Base-by-base conservation (phyloP, 2,797 vertebrate species). In the Rhinogobio ventralis region DNA sequence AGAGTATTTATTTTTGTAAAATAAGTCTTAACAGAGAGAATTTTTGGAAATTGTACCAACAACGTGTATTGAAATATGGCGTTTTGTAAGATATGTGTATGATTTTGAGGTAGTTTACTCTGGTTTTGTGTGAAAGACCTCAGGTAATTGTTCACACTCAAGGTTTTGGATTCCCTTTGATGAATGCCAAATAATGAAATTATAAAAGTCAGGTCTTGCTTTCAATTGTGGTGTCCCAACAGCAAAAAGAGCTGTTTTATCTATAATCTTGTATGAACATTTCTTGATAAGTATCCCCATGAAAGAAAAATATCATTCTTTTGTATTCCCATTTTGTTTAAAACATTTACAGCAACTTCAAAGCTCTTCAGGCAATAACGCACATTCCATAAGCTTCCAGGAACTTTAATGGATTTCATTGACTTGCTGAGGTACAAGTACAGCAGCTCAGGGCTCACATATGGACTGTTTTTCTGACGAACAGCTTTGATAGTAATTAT, bases 1-100 rank as follows among this genome's bases (percentile, higher is more conserved):
- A 89, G 83, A 87, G 62, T 88, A 87, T 89, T 88, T 89, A 89
- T 89, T 89, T 89, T 89, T 89, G 7, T 88, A 88, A 84, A 62
- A 86, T 20, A 15, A 64, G 62, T 82, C 60, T 76, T 75, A 79
- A 81, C 74, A 73, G 51, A 75, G 73, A 62, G 73, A 83, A 23
- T 14, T 15, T 49, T 75, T 77, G 75, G 77, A 64, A 46, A 36
- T 62, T 71, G 49, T 81, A 78, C 86, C 66, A 36, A 87, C 71
- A 74, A 14, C 45, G 30, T 77, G 80, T 82, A 55, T 85, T 42
- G 13, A 66, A 36, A 60, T 36, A 36, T 19, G 64, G 5, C 7
- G 5, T 79, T 83, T 68, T 74, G 84, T 84, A 76, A 84, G n/a
- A 75, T 82, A 60, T 42, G 45, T 82, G n/a, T 86, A 49, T 78